These are phyloP conservation scores for Drosophila mulleri DNA, from an alignment of 2,888 invertebrate species.

Conservation along the genomic window DNA sequence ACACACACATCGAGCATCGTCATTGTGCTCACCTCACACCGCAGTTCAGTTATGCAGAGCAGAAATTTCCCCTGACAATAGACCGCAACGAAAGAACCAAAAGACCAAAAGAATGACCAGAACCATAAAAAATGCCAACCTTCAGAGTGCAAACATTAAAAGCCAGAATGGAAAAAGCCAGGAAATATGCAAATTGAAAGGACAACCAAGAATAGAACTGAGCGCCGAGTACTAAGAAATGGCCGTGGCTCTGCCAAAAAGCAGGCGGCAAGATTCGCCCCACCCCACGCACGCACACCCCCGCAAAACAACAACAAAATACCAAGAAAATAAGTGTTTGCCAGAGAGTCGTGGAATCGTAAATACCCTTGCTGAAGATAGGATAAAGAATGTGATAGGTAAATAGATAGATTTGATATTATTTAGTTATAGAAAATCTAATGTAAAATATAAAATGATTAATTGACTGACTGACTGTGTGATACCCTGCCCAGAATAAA, in stretches of 20 bases:
- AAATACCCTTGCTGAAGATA: background rate
- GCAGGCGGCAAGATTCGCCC: background rate
- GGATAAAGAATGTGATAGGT: background rate
- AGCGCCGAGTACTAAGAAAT: conserved; percentile 4
- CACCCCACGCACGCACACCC: background rate
- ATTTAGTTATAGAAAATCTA: background rate
- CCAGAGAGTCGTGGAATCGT: background rate
- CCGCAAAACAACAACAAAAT: conserved; percentile 10
- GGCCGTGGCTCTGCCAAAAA: background rate
- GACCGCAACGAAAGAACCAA: conserved; percentile 41
- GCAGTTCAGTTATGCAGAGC: conserved; percentile 52
- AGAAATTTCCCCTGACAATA: conserved; percentile 78
- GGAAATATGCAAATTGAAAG: conserved; percentile 77
- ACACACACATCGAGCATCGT: conserved; percentile 14
- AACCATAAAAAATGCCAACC: conserved; percentile 51
- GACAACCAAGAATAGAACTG: conserved; percentile 49
- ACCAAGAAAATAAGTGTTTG: background rate
- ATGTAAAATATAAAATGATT: too few relatives aligned
- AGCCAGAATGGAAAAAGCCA: conserved; percentile 23
- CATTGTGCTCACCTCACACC: conserved; percentile 25
- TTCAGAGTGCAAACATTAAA: conserved; percentile 52
- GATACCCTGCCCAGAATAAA: background rate
- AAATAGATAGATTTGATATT: background rate
- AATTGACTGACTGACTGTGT: background rate
- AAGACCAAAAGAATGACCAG: conserved; percentile 50